Evolutionary conservation across 2,113 vertebrate species (phyloP).

Genomic region (Sterrhoptilus dennistouni): DNA sequence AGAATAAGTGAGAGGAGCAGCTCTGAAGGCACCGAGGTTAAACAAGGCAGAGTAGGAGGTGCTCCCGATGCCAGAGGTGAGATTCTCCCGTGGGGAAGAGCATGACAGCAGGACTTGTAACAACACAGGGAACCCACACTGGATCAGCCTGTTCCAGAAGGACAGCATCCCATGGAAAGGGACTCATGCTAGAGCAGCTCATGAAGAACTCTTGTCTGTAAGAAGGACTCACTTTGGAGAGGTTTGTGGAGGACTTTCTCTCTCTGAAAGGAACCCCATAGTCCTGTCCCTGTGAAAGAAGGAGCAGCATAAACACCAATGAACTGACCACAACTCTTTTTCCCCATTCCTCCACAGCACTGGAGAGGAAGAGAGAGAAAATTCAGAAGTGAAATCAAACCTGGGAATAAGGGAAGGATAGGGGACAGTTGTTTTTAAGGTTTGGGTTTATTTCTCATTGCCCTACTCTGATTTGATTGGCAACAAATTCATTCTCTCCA

Average conservation of each 20-base stretch:
- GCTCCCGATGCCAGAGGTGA: background rate
- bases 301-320: background rate
- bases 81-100: rapidly evolving
- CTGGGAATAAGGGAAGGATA: background rate
- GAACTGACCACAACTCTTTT: background rate
- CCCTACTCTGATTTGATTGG: background rate
- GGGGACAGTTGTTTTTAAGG: background rate
- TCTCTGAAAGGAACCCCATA: background rate
- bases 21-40: background rate
- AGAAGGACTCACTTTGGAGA: background rate
- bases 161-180: background rate
- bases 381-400: background rate
- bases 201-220: background rate
- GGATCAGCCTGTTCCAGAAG: background rate
- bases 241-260: rapidly evolving
- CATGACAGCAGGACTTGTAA: background rate
- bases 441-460: background rate
- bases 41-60: background rate
- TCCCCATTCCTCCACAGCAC: background rate
- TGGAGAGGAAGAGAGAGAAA: background rate
- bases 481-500: background rate
- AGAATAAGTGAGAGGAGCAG: background rate
- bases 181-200: background rate
- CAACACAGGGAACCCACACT: background rate
- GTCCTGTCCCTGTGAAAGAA: background rate